Evolutionary conservation across 2,888 invertebrate species (phyloP), one percentile per base, ranked within the genome.

Genomic region (Agriopis marginaria): DNA sequence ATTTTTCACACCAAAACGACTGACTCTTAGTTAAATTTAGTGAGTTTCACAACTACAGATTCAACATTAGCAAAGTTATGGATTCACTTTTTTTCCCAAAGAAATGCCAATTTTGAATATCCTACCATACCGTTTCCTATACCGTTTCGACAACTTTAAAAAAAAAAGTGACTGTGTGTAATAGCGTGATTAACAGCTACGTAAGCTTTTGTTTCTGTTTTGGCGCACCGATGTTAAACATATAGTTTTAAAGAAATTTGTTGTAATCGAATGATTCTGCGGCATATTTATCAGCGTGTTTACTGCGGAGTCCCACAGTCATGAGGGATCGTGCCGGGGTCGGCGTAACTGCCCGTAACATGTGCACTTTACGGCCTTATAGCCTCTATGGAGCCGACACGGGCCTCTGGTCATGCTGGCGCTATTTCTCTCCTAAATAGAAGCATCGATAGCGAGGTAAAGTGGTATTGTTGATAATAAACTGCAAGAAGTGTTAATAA

Each of bases 281-380:
- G 71, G 74, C 68, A 70, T 78, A 77, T 78, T 76, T 79, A 77
- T 79, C 75, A 68, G 74, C 68, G 62, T 74, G 75, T 73, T 76
- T 76, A 76, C 76, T 72, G 73, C 72, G 73, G 71, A 72, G 60
- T 69, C 72, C 65, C 68, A 47, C 66, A 68, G 74, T 73, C 78
- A 75, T 77, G 73, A 77, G 77, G 78, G 79, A 76, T 82, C 77
- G 70, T 50, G 54, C 56, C 55, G 42, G 54, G 78, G 73, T 66
- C 66, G 58, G 68, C 78, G 78, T 82, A 83, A 82, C 80, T 83
- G 79, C 84, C 79, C 81, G 84, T 84, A 89, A 86, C 86, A 85
- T 87, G 86, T 89, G 86, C 85, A 86, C 79, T 90, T 90, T 89
- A 90, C 82, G 82, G 80, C 85, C 80, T 76, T 66, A 62, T 62